Conservation (phyloP, 2,113 vertebrate genomes). For the Colaptes auratus region DNA sequence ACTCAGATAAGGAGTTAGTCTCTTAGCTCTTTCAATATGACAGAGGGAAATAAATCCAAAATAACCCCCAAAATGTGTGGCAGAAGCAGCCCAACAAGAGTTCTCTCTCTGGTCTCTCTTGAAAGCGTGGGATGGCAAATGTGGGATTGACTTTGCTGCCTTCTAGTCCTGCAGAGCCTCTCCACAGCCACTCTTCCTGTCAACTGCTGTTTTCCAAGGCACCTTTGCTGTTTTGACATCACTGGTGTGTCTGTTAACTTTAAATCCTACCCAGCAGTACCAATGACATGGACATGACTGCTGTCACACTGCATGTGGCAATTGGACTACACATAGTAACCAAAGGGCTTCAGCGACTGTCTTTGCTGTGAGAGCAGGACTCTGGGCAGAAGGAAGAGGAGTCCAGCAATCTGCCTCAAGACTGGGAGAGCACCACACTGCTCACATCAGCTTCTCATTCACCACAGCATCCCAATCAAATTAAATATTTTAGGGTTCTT, state of each 20-base stretch:
- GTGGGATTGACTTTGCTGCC: background rate
- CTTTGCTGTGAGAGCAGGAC: background rate
- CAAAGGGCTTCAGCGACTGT: background rate
- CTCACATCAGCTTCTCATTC: background rate
- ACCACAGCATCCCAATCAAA: background rate
- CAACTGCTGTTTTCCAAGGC: background rate
- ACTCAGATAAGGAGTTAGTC: background rate
- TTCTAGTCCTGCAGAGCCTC: background rate
- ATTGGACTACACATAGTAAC: background rate
- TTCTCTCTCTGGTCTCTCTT: background rate
- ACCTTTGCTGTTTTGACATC: background rate
- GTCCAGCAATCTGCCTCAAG: background rate
- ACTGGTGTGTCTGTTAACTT: background rate
- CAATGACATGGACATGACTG: background rate
- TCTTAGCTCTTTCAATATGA: background rate
- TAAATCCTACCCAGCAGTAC: background rate
- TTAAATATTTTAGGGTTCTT: background rate
- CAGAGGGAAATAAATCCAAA: background rate
- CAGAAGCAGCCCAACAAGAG: background rate
- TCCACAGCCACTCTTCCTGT: background rate
- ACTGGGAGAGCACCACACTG: background rate
- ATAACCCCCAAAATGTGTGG: fast-evolving
- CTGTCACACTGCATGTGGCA: background rate
- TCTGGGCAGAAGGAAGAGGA: background rate
- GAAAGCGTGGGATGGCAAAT: background rate